Evolutionary conservation across 2,113 vertebrate genomes (phyloP), one percentile per base, ranked within the genome.

Genomic region (Globicephala melas): DNA sequence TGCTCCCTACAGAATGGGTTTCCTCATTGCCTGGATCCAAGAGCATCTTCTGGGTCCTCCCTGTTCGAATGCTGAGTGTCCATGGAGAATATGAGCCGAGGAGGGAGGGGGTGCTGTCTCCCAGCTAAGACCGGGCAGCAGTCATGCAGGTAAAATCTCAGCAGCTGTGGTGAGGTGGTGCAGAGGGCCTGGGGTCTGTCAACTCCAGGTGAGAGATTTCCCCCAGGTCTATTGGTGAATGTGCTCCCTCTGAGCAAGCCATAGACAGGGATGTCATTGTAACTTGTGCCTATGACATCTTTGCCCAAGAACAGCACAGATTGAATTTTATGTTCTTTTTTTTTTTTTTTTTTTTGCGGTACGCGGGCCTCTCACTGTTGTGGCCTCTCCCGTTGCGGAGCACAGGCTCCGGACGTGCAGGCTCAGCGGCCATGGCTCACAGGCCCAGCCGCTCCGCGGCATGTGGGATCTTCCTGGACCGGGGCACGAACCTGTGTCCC

Each of bases 31-130:
- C 67, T 77, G 33, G 14, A 74, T 55, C 58, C 13, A n/a, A 38
- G 62, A 90, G 58, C n/a, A 44, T 91, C 93, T 80, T 84, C 73
- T 76, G 94, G 53, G 94, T 41, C 67, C 26, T 95, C 47, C 50
- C 63, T 65, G 18, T 81, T 65, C 80, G 38, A 71, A 70, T 62
- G n/a, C 58, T 70, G 63, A 65, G 71, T 8, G 55, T 91, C 92
- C 60, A 0, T 15, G 41, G 92, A 67, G 95, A 96, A 33, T 71
- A 74, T 44, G 67, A 89, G 67, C 20, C 18, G 33, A 73, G 36
- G 80, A 76, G 23, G 65, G 28, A 62, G 44, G 21, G 11, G 68
- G 1, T 47, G 33, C 50, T 36, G 23, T 68, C 70, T 67, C 50
- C 77, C 17, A 44, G 31, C 82, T 21, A 33, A 90, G 63, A 38